Conservation (phyloP, 2,888 invertebrate species). For the Eilema sororculum region DNA sequence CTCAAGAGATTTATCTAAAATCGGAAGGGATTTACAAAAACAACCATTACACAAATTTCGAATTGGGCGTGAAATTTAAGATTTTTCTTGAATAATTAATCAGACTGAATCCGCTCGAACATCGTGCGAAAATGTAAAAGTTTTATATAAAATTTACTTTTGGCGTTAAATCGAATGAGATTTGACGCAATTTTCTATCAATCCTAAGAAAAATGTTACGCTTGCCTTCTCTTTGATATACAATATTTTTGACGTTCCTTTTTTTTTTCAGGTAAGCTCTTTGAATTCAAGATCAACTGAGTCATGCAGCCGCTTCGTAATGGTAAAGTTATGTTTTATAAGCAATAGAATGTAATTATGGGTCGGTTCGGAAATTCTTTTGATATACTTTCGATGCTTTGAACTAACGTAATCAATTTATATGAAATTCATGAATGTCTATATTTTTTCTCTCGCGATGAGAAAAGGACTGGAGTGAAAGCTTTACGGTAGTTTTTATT, state of each 20-base stretch:
- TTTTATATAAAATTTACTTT: constrained; percentile 36
- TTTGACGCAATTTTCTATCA: constrained; percentile 17
- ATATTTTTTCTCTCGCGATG: not conserved
- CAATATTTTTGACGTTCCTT: constrained; percentile 25
- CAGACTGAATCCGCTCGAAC: constrained; percentile 36
- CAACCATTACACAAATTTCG: constrained; percentile 14
- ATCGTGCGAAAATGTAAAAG: constrained; percentile 46
- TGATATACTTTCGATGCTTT: not conserved
- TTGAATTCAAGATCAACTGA: constrained; percentile 10
- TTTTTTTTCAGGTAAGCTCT: constrained; percentile 47
- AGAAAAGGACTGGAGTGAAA: not conserved
- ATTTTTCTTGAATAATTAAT: constrained; percentile 55
- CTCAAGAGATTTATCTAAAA: constrained; percentile 6
- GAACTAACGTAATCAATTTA: not conserved
- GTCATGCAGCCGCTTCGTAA: not conserved
- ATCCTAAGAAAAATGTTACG: constrained; percentile 22
- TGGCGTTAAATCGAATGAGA: constrained; percentile 13
- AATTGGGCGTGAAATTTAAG: constrained; percentile 39
- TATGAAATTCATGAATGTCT: not conserved
- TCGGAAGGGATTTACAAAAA: constrained; percentile 28
- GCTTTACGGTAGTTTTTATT: no score
- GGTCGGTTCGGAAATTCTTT: not conserved
- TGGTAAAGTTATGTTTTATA: constrained; percentile 14
- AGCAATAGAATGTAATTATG: not conserved
- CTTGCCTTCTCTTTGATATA: constrained; percentile 28